Base-by-base conservation (phyloP, 2,888 invertebrate species). In the Epistrophe grossulariae region DNA sequence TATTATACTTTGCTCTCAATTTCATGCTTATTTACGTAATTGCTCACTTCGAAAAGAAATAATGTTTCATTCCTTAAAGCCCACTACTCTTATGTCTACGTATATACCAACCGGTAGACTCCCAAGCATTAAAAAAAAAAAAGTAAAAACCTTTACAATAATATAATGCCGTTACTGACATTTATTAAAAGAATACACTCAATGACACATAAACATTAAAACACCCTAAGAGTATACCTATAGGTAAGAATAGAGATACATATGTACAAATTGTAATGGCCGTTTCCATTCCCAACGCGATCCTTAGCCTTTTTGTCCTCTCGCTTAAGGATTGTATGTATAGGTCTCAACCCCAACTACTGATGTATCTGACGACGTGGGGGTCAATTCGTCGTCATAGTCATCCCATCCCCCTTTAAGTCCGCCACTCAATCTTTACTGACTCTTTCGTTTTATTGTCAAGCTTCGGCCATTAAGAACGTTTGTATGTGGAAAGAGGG, bases 151-250 rank as follows among this genome's bases (percentile, higher is more conserved):
- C 60, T 66, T 73, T 35, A 72, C 48, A 62, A 35, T 35, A 70
- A 83, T 79, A 87, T 76, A 87, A 79, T 59, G 72, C 79, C 83
- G 60, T 83, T 35, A 79, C 70, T 87, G 87, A 83, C 83, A 83
- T 83, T 83, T 83, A 76, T 82, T 83, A 87, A 87, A 82, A 78
- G 79, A 83, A 82, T 70, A 79, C 83, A 83, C 74, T 87, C 87
- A 87, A 79, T 57, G 52, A 48, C 74, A 87, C 79, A 79, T 83
- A 79, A 83, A 83, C 87, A 87, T 87, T 87, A 79, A 87, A 87
- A 87, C 59, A 48, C 72, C 19, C 68, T 28, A 19, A 68, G 50
- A 68, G 50, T 68, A 66, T n/a, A 28, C 35, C 35, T 5, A 8
- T 66, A 35, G 17, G 17, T 35, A 66, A 31, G 31, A 48, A 66